Evolutionary conservation across 2,113 vertebrate genomes (phyloP).

Genomic region (Halichoeres trimaculatus): DNA sequence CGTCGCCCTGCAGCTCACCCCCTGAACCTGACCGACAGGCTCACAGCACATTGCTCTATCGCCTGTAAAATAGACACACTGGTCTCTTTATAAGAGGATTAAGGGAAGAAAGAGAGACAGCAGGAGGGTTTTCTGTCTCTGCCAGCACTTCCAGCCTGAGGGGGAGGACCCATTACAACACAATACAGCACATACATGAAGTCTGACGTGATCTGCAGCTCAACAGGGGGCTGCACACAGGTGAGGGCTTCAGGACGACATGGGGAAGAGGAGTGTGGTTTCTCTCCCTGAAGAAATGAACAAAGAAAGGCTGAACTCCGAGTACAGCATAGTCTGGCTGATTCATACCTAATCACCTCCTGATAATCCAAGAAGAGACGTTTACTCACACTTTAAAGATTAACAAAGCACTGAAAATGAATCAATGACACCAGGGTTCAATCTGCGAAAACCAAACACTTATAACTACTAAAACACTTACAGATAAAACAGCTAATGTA

Average conservation of each 20-base stretch:
- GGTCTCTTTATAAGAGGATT: constrained; percentile 83
- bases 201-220: constrained; percentile 41
- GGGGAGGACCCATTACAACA: constrained; percentile 51
- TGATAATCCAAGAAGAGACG: too few relatives aligned
- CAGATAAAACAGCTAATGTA: too few relatives aligned
- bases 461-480: too few relatives aligned
- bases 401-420: too few relatives aligned
- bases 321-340: too few relatives aligned
- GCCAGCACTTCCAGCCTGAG: constrained; percentile 59
- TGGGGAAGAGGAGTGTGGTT: constrained; percentile 1
- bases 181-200: constrained; percentile 57
- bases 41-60: constrained; percentile 78
- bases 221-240: constrained; percentile 21
- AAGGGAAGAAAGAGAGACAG: constrained; percentile 71
- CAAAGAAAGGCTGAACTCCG: too few relatives aligned
- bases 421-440: too few relatives aligned
- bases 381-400: too few relatives aligned
- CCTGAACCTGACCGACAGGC: constrained; percentile 54
- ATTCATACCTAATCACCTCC: too few relatives aligned
- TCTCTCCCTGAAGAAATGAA: too few relatives aligned
- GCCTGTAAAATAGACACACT: constrained; percentile 82
- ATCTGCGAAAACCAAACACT: too few relatives aligned
- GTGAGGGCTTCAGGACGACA: background rate
- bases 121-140: constrained; percentile 61
- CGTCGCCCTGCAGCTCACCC: constrained; percentile 44